Evolutionary conservation across 2,888 invertebrate species (phyloP), one percentile per base, ranked within the genome.

Genomic region (Conchocele bisecta): DNA sequence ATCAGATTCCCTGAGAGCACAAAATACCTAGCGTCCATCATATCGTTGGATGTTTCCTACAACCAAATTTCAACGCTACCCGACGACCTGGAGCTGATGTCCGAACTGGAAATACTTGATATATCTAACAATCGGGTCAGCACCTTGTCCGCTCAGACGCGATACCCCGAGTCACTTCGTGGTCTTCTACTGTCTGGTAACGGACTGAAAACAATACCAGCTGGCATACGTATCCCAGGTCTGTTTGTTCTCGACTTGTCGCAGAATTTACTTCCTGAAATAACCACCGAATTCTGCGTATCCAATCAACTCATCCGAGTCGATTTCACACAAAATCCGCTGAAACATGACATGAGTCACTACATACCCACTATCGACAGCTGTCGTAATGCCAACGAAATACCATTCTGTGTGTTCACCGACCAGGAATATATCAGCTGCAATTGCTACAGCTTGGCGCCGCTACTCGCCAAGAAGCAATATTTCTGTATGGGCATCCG

Each of bases 241-340:
- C 46, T 76, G 37, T 72, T 69, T 33, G 72, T 76, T 9, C 59
- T 76, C 22, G 76, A 76, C 41, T 51, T 76, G 13, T 76, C 76
- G 11, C 15, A 42, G 15, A 76, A 76, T 26, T 33, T 31, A 44
- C 69, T 76, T 37, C 69, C 39, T 2, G 61, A 61, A 6, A 66
- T 76, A 33, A 64, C 76, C 1, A 33, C 53, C 15, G 37, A 53
- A 7, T 72, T 76, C 56, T 76, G 76, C 22, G 69, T 76, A 2
- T 76, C 76, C 3, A 39, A 69, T 35, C 61, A 76, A 28, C 46
- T 76, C 1, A 72, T 76, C 13, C 42, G 72, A 0, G 61, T 72
- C 3, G 76, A 76, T 35, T 65, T 69, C 58, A 69, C 58, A 5
- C 22, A 61, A 31, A 76, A 76, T 31, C 61, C 58, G 1, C 15